Evolutionary conservation across 2,797 vertebrate species (phyloP).

Genomic region (Chelon auratus): DNA sequence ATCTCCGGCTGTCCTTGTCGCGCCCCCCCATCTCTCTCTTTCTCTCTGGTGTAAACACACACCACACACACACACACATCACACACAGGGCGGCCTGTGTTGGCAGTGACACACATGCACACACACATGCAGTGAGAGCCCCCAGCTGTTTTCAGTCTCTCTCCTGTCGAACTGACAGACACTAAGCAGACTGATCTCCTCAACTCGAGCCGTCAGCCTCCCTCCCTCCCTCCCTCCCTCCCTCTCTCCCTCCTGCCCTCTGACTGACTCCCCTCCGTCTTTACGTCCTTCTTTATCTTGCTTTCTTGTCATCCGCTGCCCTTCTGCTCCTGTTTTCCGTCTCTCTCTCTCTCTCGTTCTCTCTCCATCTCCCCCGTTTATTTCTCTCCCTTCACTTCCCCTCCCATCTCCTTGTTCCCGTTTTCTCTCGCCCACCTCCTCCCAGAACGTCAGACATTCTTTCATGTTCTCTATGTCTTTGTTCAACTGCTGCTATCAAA

Average conservation of each 20-base stretch:
- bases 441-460: conserved; percentile 11
- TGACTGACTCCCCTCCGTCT: conserved; percentile 21
- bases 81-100: conserved; percentile 55
- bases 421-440: conserved; percentile 16
- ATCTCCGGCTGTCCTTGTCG: conserved; percentile 72
- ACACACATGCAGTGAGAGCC: conserved; percentile 54
- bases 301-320: conserved; percentile 9
- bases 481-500: too few species aligned
- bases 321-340: conserved; percentile 16
- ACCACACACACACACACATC: conserved; percentile 15
- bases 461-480: background rate
- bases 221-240: conserved; percentile 24
- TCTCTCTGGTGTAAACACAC: conserved; percentile 58
- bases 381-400: background rate
- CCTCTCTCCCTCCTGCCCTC: conserved; percentile 26
- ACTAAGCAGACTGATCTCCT: conserved; percentile 76
- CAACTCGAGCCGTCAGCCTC: conserved; percentile 61
- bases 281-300: background rate
- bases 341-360: background rate
- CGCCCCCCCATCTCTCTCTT: conserved; percentile 20
- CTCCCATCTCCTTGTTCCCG: background rate
- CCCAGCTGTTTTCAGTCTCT: conserved; percentile 75
- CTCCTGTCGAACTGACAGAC: conserved; percentile 73
- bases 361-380: background rate
- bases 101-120: conserved; percentile 37